Evolutionary conservation across 1,140 invertebrate genomes (phyloP).

Genomic region (Uloborus diversus): DNA sequence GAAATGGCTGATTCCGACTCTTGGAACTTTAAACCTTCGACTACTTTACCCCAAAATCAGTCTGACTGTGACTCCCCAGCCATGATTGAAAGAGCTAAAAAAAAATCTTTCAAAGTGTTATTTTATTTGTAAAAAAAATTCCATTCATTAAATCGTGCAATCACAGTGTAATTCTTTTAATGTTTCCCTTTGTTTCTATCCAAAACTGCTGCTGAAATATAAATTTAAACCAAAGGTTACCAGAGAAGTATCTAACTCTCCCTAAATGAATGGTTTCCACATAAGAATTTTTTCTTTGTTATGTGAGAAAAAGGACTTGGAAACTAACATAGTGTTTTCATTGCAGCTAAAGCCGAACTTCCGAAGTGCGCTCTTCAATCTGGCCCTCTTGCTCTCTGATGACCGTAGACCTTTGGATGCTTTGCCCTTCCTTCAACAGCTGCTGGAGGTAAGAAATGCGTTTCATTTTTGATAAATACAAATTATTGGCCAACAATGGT

Average conservation of each 20-base stretch:
- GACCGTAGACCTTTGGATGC: slow-evolving; percentile 88
- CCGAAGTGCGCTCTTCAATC: slow-evolving; percentile 91
- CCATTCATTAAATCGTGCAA: too few species aligned
- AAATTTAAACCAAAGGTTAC: not conserved
- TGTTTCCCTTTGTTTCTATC: not conserved
- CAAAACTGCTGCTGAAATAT: not conserved
- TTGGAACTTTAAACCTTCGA: too few species aligned
- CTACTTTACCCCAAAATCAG: too few species aligned
- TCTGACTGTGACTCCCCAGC: too few species aligned
- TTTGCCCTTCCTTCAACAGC: slow-evolving; percentile 89
- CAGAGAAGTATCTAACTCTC: not conserved
- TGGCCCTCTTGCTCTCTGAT: slow-evolving; percentile 89
- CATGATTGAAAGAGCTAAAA: too few species aligned
- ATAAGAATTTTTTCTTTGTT: not conserved
- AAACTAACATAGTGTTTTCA: not conserved
- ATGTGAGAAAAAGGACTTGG: not conserved
- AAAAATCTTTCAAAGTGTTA: too few species aligned
- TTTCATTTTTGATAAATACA: not conserved
- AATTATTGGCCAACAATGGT: not conserved
- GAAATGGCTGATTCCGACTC: too few species aligned
- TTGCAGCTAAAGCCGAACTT: slow-evolving; percentile 70
- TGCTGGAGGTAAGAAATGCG: slow-evolving; percentile 71
- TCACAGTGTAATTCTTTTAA: too few species aligned
- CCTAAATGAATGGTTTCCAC: not conserved
- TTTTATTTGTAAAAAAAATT: too few species aligned